These are phyloP conservation scores for Oenanthe melanoleuca DNA, from an alignment of 2,113 vertebrate genomes.

Conservation along the genomic window DNA sequence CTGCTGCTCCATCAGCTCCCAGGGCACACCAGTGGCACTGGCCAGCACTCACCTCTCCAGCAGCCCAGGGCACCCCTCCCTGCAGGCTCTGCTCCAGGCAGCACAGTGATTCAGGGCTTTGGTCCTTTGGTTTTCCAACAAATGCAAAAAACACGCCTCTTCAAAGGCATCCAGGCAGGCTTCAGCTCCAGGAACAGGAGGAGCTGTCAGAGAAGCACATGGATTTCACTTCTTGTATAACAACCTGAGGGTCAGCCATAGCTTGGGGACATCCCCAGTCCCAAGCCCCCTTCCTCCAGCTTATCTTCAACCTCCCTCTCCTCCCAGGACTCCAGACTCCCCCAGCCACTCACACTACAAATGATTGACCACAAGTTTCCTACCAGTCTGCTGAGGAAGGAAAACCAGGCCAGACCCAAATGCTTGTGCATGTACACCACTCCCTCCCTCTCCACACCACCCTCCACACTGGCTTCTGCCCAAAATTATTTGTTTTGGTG, in stretches of 20 bases:
- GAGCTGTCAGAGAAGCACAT: background rate
- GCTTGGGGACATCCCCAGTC: background rate
- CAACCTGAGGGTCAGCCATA: background rate
- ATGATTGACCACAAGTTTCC: background rate
- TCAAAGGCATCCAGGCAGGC: background rate
- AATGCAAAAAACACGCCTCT: background rate
- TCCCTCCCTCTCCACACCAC: background rate
- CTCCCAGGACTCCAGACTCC: background rate
- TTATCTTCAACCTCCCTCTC: background rate
- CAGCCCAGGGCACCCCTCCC: background rate
- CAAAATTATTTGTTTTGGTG: background rate
- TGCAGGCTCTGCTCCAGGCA: background rate
- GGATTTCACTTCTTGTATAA: background rate
- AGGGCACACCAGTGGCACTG: background rate
- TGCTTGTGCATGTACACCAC: background rate
- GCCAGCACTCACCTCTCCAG: background rate
- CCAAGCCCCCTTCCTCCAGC: background rate
- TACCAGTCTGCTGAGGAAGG: background rate
- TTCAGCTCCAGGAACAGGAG: background rate
- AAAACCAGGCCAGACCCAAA: slow-evolving; percentile 13
- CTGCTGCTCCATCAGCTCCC: background rate
- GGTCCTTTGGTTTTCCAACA: background rate
- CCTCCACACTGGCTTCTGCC: background rate
- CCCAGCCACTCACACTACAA: background rate
- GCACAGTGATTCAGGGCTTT: background rate